These are phyloP conservation scores for Maconellicoccus hirsutus DNA, from an alignment of 1,140 invertebrate genomes.

Conservation along the genomic window DNA sequence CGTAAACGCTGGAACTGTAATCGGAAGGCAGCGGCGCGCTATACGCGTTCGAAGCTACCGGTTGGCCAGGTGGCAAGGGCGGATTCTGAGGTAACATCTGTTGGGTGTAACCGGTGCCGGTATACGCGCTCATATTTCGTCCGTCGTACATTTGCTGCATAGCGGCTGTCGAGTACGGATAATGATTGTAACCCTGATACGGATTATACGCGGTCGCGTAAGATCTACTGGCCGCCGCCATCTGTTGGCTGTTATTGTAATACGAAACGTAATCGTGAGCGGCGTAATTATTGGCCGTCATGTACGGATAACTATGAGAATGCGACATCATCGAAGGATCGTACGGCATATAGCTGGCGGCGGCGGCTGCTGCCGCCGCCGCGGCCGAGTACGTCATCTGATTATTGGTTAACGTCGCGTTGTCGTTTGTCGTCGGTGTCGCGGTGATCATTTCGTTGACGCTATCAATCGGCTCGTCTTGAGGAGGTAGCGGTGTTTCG, in stretches of 20 bases:
- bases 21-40: neutral
- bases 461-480: neutral
- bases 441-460: neutral
- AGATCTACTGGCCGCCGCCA: neutral
- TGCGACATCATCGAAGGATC: neutral
- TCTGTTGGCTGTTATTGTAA: neutral
- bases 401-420: neutral
- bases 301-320: neutral
- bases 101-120: neutral
- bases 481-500: neutral
- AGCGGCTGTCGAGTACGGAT: neutral
- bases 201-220: neutral
- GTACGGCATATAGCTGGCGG: neutral
- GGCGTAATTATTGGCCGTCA: neutral
- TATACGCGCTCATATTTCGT: neutral
- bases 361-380: neutral
- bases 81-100: conserved; percentile 7
- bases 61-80: neutral
- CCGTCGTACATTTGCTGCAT: conserved; percentile 13
- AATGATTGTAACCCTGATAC: conserved; percentile 6
- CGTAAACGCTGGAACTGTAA: neutral
- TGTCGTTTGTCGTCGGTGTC: neutral
- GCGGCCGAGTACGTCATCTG: neutral
- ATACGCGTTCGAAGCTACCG: neutral
- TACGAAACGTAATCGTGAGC: conserved; percentile 9